A percentile compares a stretch with the other conserved stretches of the same genome.
Conservation (phyloP, 2,888 invertebrate genomes). For the Pollenia griseotomentosa region DNA sequence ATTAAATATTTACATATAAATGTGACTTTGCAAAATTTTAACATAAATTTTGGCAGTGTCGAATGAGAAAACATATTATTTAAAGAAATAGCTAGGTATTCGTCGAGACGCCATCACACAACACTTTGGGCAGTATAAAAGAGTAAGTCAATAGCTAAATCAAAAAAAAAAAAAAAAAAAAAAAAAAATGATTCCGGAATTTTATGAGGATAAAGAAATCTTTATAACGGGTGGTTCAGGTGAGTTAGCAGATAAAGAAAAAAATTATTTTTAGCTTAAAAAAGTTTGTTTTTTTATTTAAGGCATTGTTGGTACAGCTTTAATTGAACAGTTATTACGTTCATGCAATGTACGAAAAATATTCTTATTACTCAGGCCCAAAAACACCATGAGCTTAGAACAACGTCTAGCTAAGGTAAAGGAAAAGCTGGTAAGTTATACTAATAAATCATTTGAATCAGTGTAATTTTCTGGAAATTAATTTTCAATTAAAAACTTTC, state of each 20-base stretch:
- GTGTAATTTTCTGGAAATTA: too few species aligned
- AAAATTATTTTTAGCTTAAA: too few species aligned
- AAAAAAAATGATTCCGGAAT: conserved; percentile 83
- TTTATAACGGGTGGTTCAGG: conserved; percentile 93
- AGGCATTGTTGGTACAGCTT: conserved; percentile 95
- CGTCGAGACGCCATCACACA: background rate
- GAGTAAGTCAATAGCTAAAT: background rate
- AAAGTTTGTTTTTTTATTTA: conserved; percentile 63
- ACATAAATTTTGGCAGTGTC: too few species aligned
- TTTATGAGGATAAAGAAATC: conserved; percentile 88
- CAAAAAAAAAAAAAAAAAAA: background rate
- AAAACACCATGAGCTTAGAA: conserved; percentile 87
- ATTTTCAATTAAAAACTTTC: too few species aligned
- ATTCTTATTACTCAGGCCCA: conserved; percentile 90
- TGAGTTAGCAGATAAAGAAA: conserved; percentile 59
- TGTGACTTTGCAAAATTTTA: too few species aligned
- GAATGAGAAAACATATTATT: too few species aligned
- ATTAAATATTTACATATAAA: too few species aligned
- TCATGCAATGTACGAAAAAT: conserved; percentile 91
- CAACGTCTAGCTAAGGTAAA: conserved; percentile 88
- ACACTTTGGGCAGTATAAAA: background rate
- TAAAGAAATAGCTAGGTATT: too few species aligned
- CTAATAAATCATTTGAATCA: background rate
- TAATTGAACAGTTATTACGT: conserved; percentile 94
- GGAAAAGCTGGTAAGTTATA: conserved; percentile 84